These are phyloP conservation scores for Copsychus sechellarum DNA, from an alignment of 2,113 vertebrate genomes.

Conservation along the genomic window DNA sequence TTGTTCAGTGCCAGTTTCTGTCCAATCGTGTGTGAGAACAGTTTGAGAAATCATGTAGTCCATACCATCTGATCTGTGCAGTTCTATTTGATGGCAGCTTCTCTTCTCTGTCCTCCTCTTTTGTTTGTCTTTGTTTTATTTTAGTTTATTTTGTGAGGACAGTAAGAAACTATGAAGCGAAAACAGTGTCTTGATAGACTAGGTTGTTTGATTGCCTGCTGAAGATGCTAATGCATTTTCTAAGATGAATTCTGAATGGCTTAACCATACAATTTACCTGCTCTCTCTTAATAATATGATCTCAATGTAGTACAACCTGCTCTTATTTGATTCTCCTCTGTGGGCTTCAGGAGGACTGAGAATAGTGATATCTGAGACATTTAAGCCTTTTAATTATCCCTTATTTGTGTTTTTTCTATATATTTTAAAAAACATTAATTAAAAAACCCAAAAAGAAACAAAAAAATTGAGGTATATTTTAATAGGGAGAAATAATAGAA, in stretches of 20 bases:
- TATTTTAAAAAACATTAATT: not conserved
- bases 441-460: not conserved
- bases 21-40: not conserved
- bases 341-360: not conserved
- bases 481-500: not conserved
- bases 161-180: not conserved
- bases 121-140: not conserved
- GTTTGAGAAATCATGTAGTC: not conserved
- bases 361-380: not conserved
- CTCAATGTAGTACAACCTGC: not conserved
- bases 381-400: not conserved
- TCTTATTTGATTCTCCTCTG: not conserved
- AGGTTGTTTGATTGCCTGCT: not conserved
- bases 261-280: not conserved
- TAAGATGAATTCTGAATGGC: not conserved
- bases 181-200: not conserved
- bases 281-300: not conserved
- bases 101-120: not conserved
- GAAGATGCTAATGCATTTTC: not conserved
- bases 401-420: not conserved
- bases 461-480: not conserved
- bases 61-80: not conserved
- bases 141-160: not conserved
- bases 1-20: not conserved
- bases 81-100: not conserved